Conservation (phyloP, 2,797 vertebrate genomes). For the Premnoplex brunnescens region DNA sequence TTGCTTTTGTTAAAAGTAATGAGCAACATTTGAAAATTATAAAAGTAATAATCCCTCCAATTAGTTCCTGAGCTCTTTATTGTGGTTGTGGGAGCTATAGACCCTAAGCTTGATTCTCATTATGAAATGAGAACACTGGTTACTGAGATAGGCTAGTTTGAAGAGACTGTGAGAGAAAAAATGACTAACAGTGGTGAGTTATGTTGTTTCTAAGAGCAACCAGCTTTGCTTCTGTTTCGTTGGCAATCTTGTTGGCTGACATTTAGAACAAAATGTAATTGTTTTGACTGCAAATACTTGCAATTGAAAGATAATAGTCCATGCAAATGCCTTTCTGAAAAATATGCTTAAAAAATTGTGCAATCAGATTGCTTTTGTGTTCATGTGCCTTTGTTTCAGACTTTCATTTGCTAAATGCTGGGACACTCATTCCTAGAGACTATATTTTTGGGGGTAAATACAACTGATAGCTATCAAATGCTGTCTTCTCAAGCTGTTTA, state of each 20-base stretch:
- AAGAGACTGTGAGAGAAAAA: not conserved
- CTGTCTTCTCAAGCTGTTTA: not conserved
- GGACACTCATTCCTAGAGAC: not conserved
- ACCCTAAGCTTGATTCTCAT: not conserved
- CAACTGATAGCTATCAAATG: not conserved
- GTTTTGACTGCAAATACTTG: slow-evolving; percentile 13
- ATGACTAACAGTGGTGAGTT: not conserved
- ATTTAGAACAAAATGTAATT: not conserved
- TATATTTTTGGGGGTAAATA: not conserved
- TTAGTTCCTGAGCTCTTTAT: not conserved
- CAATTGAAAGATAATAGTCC: not conserved
- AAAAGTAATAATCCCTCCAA: not conserved
- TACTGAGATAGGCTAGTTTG: not conserved
- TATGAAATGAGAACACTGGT: not conserved
- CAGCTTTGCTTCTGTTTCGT: slow-evolving; percentile 22
- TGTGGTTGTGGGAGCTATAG: not conserved
- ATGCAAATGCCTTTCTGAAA: not conserved
- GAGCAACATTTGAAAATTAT: not conserved
- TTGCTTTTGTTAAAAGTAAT: not conserved
- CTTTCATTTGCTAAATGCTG: not conserved
- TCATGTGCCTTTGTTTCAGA: not conserved
- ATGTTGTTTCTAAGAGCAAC: not conserved
- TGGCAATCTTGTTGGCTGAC: slow-evolving; percentile 1
- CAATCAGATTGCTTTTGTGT: not conserved
- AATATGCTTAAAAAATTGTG: not conserved